phyloP scores from a whole-genome alignment of 2,797 vertebrate genomes.

The Typhlichthys subterraneus region DNA sequence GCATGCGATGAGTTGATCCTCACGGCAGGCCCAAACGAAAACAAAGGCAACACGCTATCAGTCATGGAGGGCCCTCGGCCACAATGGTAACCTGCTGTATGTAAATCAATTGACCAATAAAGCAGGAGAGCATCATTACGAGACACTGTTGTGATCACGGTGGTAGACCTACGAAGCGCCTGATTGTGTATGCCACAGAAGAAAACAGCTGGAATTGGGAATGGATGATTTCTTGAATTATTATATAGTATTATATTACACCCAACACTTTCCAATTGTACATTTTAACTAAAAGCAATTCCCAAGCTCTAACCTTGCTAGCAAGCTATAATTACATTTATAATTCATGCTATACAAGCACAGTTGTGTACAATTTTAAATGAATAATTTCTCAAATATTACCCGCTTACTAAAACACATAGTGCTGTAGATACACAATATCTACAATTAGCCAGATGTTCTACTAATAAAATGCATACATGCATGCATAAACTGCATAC shows the following conservation, averaged over 20 bases:
- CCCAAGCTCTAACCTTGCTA: not conserved
- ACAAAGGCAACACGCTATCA: conserved; percentile 70
- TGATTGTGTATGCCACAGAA: conserved; percentile 56
- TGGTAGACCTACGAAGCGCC: conserved; percentile 44
- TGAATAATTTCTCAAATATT: not conserved
- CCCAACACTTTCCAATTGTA: not conserved
- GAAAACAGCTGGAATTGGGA: conserved; percentile 54
- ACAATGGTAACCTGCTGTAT: conserved; percentile 67
- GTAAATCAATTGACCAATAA: conserved; percentile 73
- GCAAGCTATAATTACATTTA: not conserved
- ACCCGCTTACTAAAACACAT: conserved; percentile 15
- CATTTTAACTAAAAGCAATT: not conserved
- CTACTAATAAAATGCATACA: conserved; percentile 27
- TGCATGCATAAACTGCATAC: conserved; percentile 19
- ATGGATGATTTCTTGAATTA: conserved; percentile 47
- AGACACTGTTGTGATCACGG: conserved; percentile 48
- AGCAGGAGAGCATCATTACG: conserved; percentile 60
- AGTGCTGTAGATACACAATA: conserved; percentile 24
- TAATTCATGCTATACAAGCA: not conserved
- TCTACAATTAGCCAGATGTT: conserved; percentile 33
- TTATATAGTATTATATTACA: conserved; percentile 11
- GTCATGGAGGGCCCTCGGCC: conserved; percentile 62
- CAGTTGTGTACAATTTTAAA: conserved; percentile 25
- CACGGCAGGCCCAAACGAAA: conserved; percentile 62
- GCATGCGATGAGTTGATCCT: conserved; percentile 60